These are phyloP conservation scores for Apotomis betuletana DNA, from an alignment of 2,888 invertebrate species.

Conservation along the genomic window DNA sequence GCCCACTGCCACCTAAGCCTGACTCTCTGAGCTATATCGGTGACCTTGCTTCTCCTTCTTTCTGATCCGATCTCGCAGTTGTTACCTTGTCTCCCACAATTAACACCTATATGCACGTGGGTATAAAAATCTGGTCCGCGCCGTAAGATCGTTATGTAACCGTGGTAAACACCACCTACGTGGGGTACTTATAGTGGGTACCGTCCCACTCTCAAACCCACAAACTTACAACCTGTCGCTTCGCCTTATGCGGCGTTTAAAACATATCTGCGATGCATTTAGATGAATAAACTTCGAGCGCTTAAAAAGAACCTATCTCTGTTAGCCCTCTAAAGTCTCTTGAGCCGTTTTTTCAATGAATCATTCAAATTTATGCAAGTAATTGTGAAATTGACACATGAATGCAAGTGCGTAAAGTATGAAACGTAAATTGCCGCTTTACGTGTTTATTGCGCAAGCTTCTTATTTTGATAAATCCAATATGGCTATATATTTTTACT, in stretches of 20 bases:
- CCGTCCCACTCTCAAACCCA: slow-evolving; percentile 63
- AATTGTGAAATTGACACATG: slow-evolving; percentile 30
- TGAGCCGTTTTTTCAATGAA: not conserved
- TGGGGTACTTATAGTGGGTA: slow-evolving; percentile 57
- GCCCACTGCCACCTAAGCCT: too few relatives aligned
- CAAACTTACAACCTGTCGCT: slow-evolving; percentile 48
- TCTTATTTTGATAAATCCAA: not conserved
- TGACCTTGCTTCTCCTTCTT: too few relatives aligned
- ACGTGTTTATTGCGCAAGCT: slow-evolving; percentile 10
- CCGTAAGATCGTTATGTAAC: slow-evolving; percentile 63
- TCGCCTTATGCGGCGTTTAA: slow-evolving; percentile 34
- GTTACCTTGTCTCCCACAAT: slow-evolving; percentile 14
- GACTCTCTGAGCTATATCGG: too few relatives aligned
- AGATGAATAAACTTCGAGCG: slow-evolving; percentile 10
- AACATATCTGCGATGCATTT: slow-evolving; percentile 33
- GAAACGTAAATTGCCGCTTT: slow-evolving; percentile 5
- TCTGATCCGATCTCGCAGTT: too few relatives aligned
- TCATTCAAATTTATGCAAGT: slow-evolving; percentile 20
- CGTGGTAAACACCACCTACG: slow-evolving; percentile 60
- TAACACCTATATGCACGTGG: slow-evolving; percentile 23
- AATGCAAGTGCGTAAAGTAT: slow-evolving; percentile 24
- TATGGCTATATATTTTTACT: not conserved
- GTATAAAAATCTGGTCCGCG: slow-evolving; percentile 45
- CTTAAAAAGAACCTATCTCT: not conserved
- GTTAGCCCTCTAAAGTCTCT: not conserved